Conservation (phyloP, 2,888 invertebrate genomes). For the Rhyacophila evoluta region DNA sequence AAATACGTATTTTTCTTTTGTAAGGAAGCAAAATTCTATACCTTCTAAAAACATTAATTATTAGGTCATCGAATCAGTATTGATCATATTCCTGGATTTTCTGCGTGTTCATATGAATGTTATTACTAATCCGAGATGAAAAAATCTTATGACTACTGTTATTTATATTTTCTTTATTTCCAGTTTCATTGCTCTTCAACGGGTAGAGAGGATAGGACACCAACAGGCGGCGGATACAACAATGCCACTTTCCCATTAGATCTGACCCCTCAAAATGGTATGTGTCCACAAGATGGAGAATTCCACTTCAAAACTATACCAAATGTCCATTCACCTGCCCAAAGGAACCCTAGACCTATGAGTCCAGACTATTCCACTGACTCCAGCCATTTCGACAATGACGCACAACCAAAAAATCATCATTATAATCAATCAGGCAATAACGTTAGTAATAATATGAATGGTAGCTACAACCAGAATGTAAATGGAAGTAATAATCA, state of each 20-base stretch:
- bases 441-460: background rate
- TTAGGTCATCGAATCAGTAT: too few relatives aligned
- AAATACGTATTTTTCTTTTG: too few relatives aligned
- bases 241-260: slow-evolving; percentile 42
- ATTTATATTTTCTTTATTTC: slow-evolving; percentile 2
- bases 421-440: background rate
- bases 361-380: slow-evolving; percentile 53
- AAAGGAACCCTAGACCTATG: slow-evolving; percentile 31
- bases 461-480: slow-evolving; percentile 26
- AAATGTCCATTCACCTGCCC: background rate
- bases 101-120: too few relatives aligned
- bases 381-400: slow-evolving; percentile 52
- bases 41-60: too few relatives aligned
- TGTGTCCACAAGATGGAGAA: background rate
- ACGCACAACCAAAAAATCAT: slow-evolving; percentile 30
- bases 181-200: slow-evolving; percentile 53
- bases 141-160: background rate
- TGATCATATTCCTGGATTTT: too few relatives aligned
- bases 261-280: slow-evolving; percentile 35
- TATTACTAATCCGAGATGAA: too few relatives aligned
- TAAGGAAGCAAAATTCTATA: too few relatives aligned
- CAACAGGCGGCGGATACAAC: slow-evolving; percentile 42
- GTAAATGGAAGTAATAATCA: slow-evolving; percentile 28
- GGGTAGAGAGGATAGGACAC: slow-evolving; percentile 49
- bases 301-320: slow-evolving; percentile 12